A percentile compares a stretch with the other conserved stretches of the same genome.
These are phyloP conservation scores for Crenuchus spilurus DNA, from an alignment of 2,797 vertebrate genomes.

Conservation along the genomic window DNA sequence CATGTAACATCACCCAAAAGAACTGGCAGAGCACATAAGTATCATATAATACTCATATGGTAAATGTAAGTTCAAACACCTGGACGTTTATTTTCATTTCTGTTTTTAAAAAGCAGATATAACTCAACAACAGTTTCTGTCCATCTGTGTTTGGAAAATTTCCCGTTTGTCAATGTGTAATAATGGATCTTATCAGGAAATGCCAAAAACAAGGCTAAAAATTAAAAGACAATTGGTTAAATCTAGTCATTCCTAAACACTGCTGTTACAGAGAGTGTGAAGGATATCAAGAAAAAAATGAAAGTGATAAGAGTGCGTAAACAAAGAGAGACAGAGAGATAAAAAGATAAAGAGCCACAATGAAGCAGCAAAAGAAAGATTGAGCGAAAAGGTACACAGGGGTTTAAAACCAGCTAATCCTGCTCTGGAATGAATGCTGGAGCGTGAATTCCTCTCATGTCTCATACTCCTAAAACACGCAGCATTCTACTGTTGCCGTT, in stretches of 20 bases:
- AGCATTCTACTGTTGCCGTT: no score
- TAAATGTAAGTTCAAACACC: conserved; percentile 3
- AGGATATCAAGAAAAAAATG: no score
- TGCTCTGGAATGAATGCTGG: conserved; percentile 47
- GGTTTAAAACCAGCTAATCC: conserved; percentile 67
- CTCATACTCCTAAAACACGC: conserved; percentile 10
- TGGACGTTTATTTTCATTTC: no score
- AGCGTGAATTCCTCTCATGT: conserved; percentile 47
- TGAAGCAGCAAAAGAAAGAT: neutral
- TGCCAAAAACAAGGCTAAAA: neutral
- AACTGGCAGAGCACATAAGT: no score
- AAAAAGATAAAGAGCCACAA: neutral
- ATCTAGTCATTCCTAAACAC: no score
- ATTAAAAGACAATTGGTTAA: no score
- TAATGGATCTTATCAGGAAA: neutral
- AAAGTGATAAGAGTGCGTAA: no score
- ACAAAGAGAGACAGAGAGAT: no score
- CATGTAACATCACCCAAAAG: no score
- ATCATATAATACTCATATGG: no score
- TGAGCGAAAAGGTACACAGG: conserved; percentile 13
- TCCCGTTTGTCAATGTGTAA: neutral
- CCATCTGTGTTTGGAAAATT: neutral
- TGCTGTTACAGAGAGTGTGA: no score
- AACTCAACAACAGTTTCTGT: neutral
- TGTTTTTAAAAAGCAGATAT: neutral